Base-by-base conservation (phyloP, 2,888 invertebrate genomes). In the Drosophila mayaguana region DNA sequence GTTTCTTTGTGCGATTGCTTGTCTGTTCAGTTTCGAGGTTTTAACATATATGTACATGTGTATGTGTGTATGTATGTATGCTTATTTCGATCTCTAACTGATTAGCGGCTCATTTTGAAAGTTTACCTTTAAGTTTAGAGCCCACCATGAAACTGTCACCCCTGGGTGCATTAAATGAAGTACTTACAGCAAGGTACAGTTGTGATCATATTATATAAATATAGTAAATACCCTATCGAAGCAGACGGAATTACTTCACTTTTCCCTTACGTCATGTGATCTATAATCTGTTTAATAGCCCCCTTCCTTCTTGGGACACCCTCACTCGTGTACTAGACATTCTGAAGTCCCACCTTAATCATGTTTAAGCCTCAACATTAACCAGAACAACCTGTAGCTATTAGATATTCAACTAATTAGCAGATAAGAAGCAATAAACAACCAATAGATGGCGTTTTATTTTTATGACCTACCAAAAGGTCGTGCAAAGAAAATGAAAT, bases 101-200 rank as follows among this genome's bases (percentile, higher is more conserved):
- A 86, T 88, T 80, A 88, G 81, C 88, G 67, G 74, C 73, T 75
- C 71, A 76, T 74, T 76, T 86, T 83, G 76, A 86, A 80, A 86
- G 83, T 80, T 83, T 72, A 32, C 65, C 42, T 53, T 62, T 20
- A 6, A 38, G 32, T 71, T 57, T 62, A 62, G 63, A 18, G 36
- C 22, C 50, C 40, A 46, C 32, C 53, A 28, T 34, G 42, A 36
- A 20, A 18, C n/a, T 56, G 55, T 48, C 56, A 45, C 43, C 56
- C 43, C 34, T 50, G 16, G 18, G 32, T 28, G 28, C 12, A 40
- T n/a, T 40, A 28, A n/a, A 7, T 40, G 18, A 25, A 25, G 32
- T 42, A 32, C 36, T 22, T 25, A 12, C 16, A 28, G 11, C 48
- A 25, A 60, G 69, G 69, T 68, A 69, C 69, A 69, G 69, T 69